phyloP scores from a whole-genome alignment of 2,113 vertebrate species.

The Vulpes vulpes region DNA sequence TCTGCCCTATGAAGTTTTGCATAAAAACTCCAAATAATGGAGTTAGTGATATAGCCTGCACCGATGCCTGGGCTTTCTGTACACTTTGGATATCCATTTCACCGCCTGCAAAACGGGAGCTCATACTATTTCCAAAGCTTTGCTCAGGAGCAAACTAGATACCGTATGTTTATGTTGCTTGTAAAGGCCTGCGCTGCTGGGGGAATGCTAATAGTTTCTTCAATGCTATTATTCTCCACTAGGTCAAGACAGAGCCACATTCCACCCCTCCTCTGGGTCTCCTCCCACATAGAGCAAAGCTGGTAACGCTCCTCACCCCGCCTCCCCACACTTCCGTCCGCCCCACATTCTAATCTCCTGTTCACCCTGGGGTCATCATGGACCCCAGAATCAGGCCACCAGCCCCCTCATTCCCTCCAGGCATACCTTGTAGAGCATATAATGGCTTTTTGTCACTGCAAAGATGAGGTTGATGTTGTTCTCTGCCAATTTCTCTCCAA shows the following conservation, averaged over 20 bases:
- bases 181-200: not conserved
- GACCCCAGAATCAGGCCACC: not conserved
- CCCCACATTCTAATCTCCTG: not conserved
- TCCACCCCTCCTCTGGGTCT: not conserved
- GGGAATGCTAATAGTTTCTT: not conserved
- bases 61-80: not conserved
- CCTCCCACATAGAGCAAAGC: not conserved
- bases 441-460: slow-evolving; percentile 95
- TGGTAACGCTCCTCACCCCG: not conserved
- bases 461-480: slow-evolving; percentile 99
- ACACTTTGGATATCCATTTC: not conserved
- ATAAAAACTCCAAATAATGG: not conserved
- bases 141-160: not conserved
- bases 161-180: not conserved
- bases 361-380: not conserved
- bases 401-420: not conserved
- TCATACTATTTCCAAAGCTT: not conserved
- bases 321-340: not conserved
- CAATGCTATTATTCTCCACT: not conserved
- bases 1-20: not conserved
- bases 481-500: slow-evolving; percentile 97
- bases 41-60: not conserved
- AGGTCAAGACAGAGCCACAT: not conserved
- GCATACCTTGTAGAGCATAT: slow-evolving; percentile 96
- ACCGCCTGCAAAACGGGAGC: not conserved